phyloP scores from a whole-genome alignment of 2,113 vertebrate genomes.

The Oryzias melastigma region DNA sequence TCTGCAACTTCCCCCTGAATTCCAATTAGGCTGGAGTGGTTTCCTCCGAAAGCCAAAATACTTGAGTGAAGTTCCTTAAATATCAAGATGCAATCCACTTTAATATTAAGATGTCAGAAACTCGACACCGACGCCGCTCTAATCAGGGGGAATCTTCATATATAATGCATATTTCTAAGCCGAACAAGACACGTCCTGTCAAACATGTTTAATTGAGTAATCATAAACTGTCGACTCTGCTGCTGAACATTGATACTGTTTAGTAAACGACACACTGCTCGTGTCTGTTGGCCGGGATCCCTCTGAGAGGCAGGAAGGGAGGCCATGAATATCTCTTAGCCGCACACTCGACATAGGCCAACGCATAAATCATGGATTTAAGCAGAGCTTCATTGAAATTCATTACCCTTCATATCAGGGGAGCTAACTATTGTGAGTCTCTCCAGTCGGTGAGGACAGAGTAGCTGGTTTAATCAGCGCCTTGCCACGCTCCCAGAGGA shows the following conservation, averaged over 20 bases:
- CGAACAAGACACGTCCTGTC: conserved; percentile 18
- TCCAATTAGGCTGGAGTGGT: conserved; percentile 40
- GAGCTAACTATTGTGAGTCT: conserved; percentile 67
- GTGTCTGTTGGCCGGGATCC: conserved; percentile 44
- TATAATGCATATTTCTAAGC: conserved; percentile 6
- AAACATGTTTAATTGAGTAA: conserved; percentile 48
- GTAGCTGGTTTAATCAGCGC: conserved; percentile 69
- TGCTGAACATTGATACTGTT: conserved; percentile 34
- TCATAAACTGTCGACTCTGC: conserved; percentile 16
- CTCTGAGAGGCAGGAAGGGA: conserved; percentile 49
- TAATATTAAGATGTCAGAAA: background rate
- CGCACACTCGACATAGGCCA: conserved; percentile 64
- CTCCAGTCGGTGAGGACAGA: conserved; percentile 53
- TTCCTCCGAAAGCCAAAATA: conserved; percentile 7
- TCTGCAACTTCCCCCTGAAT: conserved; percentile 39
- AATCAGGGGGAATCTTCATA: conserved; percentile 16
- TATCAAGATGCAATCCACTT: background rate
- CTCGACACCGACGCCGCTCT: conserved; percentile 3
- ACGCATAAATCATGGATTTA: conserved; percentile 72
- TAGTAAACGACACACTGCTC: conserved; percentile 22
- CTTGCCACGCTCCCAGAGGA: conserved; percentile 60
- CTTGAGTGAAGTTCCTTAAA: background rate
- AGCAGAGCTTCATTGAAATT: conserved; percentile 74
- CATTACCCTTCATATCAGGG: conserved; percentile 72
- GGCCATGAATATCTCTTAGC: conserved; percentile 68